phyloP scores from a whole-genome alignment of 2,888 invertebrate species.

The Callimorpha dominula region DNA sequence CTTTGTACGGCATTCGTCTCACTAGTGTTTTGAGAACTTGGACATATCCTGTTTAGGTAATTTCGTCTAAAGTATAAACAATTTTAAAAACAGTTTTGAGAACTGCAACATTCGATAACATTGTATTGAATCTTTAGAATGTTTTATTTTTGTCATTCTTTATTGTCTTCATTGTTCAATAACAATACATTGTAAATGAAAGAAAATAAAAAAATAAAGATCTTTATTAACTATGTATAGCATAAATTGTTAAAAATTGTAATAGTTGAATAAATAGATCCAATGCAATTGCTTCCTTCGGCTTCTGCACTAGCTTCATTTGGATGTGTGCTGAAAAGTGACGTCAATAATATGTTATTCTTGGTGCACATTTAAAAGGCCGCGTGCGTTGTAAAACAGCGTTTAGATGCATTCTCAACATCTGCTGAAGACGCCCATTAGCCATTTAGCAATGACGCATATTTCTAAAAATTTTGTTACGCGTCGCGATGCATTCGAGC shows the following conservation, averaged over 20 bases:
- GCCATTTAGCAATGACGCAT: no score
- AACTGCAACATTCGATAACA: neutral
- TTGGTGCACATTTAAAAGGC: neutral
- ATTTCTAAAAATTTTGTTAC: no score
- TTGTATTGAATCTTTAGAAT: neutral
- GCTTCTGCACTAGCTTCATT: neutral
- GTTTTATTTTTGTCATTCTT: neutral
- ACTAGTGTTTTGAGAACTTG: neutral
- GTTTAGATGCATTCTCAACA: neutral
- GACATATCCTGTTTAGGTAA: neutral
- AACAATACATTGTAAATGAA: neutral
- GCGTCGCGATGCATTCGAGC: no score
- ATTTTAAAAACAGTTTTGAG: neutral
- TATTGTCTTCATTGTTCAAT: neutral
- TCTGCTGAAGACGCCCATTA: neutral
- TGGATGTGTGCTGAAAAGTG: neutral
- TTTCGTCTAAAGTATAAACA: neutral
- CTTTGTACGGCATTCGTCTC: neutral
- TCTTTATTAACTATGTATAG: no score
- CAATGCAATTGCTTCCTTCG: neutral
- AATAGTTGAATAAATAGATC: neutral
- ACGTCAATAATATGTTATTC: neutral
- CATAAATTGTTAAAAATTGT: neutral
- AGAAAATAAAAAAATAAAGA: no score
- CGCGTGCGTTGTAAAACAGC: neutral